These are phyloP conservation scores for Nomada fucata DNA, from an alignment of 2,888 invertebrate genomes.

Conservation along the genomic window DNA sequence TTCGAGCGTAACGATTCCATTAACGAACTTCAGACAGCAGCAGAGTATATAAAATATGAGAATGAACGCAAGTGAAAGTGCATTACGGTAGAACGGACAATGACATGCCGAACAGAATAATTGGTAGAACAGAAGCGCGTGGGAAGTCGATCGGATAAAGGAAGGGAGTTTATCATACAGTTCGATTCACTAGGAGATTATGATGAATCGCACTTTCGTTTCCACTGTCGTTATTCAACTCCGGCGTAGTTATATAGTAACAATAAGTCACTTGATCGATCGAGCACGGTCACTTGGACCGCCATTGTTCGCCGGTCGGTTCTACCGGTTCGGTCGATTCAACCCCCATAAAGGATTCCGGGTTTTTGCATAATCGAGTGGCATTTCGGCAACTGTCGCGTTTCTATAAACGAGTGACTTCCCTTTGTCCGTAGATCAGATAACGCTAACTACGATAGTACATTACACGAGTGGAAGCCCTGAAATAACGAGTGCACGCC, in stretches of 20 bases:
- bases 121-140: too few species aligned
- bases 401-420: constrained; percentile 58
- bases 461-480: constrained; percentile 54
- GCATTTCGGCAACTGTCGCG: constrained; percentile 45
- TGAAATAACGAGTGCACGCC: constrained; percentile 66
- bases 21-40: too few species aligned
- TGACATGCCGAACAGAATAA: too few species aligned
- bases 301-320: background rate
- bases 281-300: background rate
- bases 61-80: too few species aligned
- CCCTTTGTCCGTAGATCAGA: constrained; percentile 65
- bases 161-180: background rate
- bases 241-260: background rate
- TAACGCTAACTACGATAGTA: constrained; percentile 70
- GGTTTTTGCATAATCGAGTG: constrained; percentile 51
- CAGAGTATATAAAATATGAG: too few species aligned
- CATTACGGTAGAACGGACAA: too few species aligned
- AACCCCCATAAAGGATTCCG: constrained; percentile 18
- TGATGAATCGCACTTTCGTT: constrained; percentile 2
- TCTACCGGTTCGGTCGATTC: background rate
- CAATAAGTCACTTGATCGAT: constrained; percentile 15
- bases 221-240: constrained; percentile 1
- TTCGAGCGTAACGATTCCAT: too few species aligned
- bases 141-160: background rate
- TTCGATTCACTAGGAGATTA: background rate